These are phyloP conservation scores for Cremastinae sp. DNA, from an alignment of 2,888 invertebrate species.

Conservation along the genomic window DNA sequence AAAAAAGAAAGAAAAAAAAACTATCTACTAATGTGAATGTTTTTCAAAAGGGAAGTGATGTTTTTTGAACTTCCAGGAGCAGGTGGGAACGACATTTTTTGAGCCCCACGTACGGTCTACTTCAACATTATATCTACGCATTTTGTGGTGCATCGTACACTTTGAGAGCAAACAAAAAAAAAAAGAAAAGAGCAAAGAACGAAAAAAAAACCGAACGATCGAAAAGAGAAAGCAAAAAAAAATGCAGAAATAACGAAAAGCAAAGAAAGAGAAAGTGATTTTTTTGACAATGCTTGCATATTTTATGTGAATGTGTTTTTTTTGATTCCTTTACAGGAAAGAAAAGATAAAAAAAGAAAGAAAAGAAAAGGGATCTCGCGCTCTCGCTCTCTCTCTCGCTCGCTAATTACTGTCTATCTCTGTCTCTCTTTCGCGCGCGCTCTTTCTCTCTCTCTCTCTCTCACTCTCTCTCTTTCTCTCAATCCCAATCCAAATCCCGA, in stretches of 20 bases:
- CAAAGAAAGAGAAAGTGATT: slow-evolving; percentile 65
- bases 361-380: slow-evolving; percentile 78
- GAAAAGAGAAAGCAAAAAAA: slow-evolving; percentile 36
- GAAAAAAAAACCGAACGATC: too few relatives aligned
- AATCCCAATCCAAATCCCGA: slow-evolving; percentile 9
- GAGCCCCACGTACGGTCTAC: slow-evolving; percentile 80
- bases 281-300: slow-evolving; percentile 82
- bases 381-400: slow-evolving; percentile 58
- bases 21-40: slow-evolving; percentile 73
- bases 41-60: slow-evolving; percentile 81
- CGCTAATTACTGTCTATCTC: slow-evolving; percentile 38
- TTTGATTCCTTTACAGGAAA: slow-evolving; percentile 81
- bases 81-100: slow-evolving; percentile 81
- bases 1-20: slow-evolving; percentile 54
- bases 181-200: slow-evolving; percentile 28
- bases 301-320: slow-evolving; percentile 80
- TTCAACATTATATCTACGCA: slow-evolving; percentile 77
- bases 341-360: slow-evolving; percentile 74
- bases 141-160: slow-evolving; percentile 81
- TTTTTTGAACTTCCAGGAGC: slow-evolving; percentile 81
- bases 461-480: slow-evolving; percentile 30
- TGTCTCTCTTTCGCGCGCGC: slow-evolving; percentile 51
- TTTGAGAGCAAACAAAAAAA: slow-evolving; percentile 61
- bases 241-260: slow-evolving; percentile 67
- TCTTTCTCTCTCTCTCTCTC: slow-evolving; percentile 52